These are phyloP conservation scores for Lemur catta DNA, from an alignment of 2,797 vertebrate species.

Conservation along the genomic window DNA sequence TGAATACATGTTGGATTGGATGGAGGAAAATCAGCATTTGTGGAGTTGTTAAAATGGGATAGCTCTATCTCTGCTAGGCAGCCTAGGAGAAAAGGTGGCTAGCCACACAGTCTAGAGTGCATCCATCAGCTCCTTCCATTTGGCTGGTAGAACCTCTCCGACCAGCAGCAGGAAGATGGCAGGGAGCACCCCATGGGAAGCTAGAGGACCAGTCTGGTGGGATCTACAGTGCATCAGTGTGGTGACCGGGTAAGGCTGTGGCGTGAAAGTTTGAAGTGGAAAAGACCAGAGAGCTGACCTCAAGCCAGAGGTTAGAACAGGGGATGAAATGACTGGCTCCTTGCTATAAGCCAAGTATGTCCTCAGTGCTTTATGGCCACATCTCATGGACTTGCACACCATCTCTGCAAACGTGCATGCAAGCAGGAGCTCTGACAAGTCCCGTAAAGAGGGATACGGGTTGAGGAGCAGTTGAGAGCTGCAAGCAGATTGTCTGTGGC, in stretches of 20 bases:
- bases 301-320: background rate
- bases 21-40: background rate
- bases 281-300: background rate
- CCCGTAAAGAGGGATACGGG: no score
- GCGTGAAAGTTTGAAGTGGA: background rate
- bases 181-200: background rate
- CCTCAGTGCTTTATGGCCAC: background rate
- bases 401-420: background rate
- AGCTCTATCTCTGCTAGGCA: background rate
- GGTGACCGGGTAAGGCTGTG: background rate
- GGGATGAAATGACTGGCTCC: no score
- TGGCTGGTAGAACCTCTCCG: accelerated
- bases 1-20: background rate
- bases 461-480: background rate
- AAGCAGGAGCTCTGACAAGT: background rate
- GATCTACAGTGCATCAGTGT: background rate
- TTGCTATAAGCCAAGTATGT: background rate
- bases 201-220: background rate
- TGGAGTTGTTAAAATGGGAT: background rate
- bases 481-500: background rate
- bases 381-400: accelerated
- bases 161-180: background rate
- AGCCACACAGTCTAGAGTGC: accelerated
- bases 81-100: no score
- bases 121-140: background rate